phyloP scores from a whole-genome alignment of 2,888 invertebrate genomes.

The Lobophora halterata region DNA sequence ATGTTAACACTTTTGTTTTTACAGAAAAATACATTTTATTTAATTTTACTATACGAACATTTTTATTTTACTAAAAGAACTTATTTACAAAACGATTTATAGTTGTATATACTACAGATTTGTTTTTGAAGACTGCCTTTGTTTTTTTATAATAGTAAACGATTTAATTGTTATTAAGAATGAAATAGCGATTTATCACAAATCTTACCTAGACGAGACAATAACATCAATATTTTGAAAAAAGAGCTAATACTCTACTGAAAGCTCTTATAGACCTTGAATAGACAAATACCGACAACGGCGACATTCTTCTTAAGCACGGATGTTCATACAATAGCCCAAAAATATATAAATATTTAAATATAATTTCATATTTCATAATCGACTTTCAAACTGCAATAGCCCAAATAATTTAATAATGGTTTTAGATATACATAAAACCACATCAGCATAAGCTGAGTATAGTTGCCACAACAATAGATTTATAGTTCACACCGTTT shows the following conservation, averaged over 20 bases:
- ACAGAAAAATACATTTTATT: slow-evolving; percentile 67
- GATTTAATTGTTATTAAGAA: slow-evolving; percentile 38
- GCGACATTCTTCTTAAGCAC: slow-evolving; percentile 67
- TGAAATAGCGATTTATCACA: slow-evolving; percentile 77
- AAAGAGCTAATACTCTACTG: slow-evolving; percentile 33
- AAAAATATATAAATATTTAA: slow-evolving; percentile 46
- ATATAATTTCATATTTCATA: slow-evolving; percentile 50
- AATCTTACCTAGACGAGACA: slow-evolving; percentile 41
- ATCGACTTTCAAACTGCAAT: slow-evolving; percentile 57
- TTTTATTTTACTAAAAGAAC: slow-evolving; percentile 32
- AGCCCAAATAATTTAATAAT: slow-evolving; percentile 68
- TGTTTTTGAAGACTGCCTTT: slow-evolving; percentile 75
- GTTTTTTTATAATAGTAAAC: slow-evolving; percentile 57
- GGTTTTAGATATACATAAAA: slow-evolving; percentile 48
- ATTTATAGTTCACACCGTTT: slow-evolving; percentile 59
- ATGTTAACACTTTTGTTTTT: slow-evolving; percentile 64
- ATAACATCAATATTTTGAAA: slow-evolving; percentile 41
- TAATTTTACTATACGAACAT: slow-evolving; percentile 41
- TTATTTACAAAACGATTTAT: slow-evolving; percentile 50
- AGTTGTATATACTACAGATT: slow-evolving; percentile 61
- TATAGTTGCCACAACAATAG: slow-evolving; percentile 72
- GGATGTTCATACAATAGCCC: slow-evolving; percentile 69
- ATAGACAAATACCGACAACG: slow-evolving; percentile 48
- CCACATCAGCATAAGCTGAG: slow-evolving; percentile 47
- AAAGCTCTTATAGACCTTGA: slow-evolving; percentile 46